These are phyloP conservation scores for Macaria liturata DNA, from an alignment of 2,888 invertebrate species.

Conservation along the genomic window DNA sequence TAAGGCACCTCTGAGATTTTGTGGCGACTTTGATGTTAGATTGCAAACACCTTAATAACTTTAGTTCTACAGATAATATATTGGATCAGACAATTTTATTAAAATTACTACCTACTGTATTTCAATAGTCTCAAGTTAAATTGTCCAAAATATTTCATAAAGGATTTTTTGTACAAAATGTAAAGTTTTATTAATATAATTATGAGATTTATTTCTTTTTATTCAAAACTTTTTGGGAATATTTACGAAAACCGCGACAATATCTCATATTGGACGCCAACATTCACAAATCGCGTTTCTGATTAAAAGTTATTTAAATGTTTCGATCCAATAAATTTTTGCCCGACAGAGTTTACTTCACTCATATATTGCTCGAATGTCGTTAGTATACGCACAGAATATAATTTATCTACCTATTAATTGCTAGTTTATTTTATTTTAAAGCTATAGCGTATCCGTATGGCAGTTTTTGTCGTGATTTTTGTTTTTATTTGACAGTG, in stretches of 20 bases:
- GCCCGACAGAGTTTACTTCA: too few relatives aligned
- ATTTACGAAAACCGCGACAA: conserved; percentile 3
- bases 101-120: too few relatives aligned
- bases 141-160: too few relatives aligned
- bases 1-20: conserved; percentile 5
- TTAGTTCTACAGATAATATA: too few relatives aligned
- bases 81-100: too few relatives aligned
- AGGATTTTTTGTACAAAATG: too few relatives aligned
- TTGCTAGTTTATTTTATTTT: conserved; percentile 2
- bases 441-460: conserved; percentile 51
- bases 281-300: conserved; percentile 19
- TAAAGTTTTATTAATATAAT: too few relatives aligned
- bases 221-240: neutral
- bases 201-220: neutral
- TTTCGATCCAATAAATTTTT: conserved; percentile 10
- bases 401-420: conserved; percentile 9
- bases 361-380: too few relatives aligned
- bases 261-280: conserved; percentile 6
- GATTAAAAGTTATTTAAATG: conserved; percentile 5
- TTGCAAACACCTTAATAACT: neutral
- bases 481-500: conserved; percentile 43
- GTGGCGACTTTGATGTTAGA: conserved; percentile 1
- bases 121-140: too few relatives aligned
- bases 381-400: conserved; percentile 19
- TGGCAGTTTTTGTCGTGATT: conserved; percentile 49